A percentile compares a stretch with the other conserved stretches of the same genome.
Evolutionary conservation across 1,140 invertebrate genomes (phyloP).

Genomic region (Subanguina moxae): DNA sequence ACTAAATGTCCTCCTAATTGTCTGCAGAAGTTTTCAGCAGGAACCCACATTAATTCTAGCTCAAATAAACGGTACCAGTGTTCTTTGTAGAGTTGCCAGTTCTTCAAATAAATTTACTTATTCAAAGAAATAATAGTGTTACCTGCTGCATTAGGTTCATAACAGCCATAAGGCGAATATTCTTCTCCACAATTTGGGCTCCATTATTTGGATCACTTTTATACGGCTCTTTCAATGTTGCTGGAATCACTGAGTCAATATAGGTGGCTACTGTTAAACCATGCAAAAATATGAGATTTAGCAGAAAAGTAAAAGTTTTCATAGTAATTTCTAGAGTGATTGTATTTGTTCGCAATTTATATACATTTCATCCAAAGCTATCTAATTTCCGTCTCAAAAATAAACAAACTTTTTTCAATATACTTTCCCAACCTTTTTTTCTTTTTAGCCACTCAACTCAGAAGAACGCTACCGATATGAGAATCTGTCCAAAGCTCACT

Average conservation of each 20-base stretch:
- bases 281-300: background rate
- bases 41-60: slow-evolving; percentile 52
- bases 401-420: slow-evolving; percentile 4
- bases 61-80: slow-evolving; percentile 54
- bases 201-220: background rate
- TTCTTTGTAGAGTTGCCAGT: slow-evolving; percentile 43
- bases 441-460: slow-evolving; percentile 38
- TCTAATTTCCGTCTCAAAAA: slow-evolving; percentile 3
- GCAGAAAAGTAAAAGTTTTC: background rate
- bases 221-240: slow-evolving; percentile 15
- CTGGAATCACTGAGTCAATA: background rate
- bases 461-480: slow-evolving; percentile 44
- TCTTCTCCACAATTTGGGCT: slow-evolving; percentile 21
- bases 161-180: slow-evolving; percentile 29
- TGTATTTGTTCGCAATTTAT: background rate
- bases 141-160: slow-evolving; percentile 45
- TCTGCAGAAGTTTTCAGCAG: slow-evolving; percentile 54
- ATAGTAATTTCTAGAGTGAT: background rate
- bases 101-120: slow-evolving; percentile 22
- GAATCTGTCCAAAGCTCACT: slow-evolving; percentile 41
- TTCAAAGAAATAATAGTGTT: background rate
- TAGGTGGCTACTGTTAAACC: background rate
- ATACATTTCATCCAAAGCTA: background rate
- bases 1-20: slow-evolving; percentile 49
- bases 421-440: slow-evolving; percentile 1